Base-by-base conservation (phyloP, 2,888 invertebrate genomes). In the Sympetrum striolatum region DNA sequence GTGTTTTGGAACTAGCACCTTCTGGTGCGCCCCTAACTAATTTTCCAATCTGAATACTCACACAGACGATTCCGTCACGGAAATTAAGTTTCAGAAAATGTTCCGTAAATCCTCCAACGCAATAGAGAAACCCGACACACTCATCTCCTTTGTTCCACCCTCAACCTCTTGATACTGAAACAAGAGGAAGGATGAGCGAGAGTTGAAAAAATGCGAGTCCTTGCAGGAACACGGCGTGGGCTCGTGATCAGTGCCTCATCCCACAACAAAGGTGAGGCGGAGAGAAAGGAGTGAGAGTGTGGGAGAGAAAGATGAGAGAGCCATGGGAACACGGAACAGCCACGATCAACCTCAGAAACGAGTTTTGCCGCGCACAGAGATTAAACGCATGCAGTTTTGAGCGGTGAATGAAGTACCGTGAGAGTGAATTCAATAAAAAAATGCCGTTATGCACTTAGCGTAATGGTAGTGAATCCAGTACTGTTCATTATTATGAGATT, bases 241-340 rank as follows among this genome's bases (percentile, higher is more conserved):
- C 86, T 86, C 86, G 86, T 86, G 86, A 86, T 86, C 86, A 37
- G 37, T n/a, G 10, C 86, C 86, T 35, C 60, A 64, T 64, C 64
- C 86, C 86, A 14, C 86, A 4, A 73, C 73, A 8, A 25, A 73
- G 73, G 31, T n/a, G 31, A 18, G 31, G 48, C 5, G 81, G 81
- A 39, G 81, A 14, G 31, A 53, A 82, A 53, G 31, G 31, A 58
- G 58, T 35, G 31, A 58, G 53, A 35, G 58, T 35, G 48, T 48
- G 58, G 58, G 22, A 82, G 35, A 25, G 73, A 73, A 73, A 53
- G 53, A 53, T 80, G 80, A 80, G 37, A 64, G 64, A 22, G n/a
- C 31, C 53, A 18, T 31, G 79, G 79, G 79, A 79, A 53, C 53
- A 79, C 79, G 79, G 15, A 79, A 79, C 31, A 79, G 35, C 25